Conservation (phyloP, 64 coral and sea anemone species). For the Trachythela sp. region DNA sequence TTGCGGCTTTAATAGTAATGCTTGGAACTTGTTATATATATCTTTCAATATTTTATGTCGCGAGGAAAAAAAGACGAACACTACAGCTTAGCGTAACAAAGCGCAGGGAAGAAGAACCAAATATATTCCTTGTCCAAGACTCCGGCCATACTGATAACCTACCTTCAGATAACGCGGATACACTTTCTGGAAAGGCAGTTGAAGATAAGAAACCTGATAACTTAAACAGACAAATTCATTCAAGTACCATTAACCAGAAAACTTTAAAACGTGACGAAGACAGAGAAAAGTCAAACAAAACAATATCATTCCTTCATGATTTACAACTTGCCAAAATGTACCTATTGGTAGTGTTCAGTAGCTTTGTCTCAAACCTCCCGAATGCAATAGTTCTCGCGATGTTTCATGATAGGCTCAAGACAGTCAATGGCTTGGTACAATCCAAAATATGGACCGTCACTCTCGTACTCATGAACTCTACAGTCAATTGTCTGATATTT, state of each 20-base stretch:
- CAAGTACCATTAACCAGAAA: background rate
- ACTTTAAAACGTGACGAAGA: background rate
- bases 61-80: background rate
- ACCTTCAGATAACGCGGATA: background rate
- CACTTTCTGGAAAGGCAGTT: background rate
- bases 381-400: background rate
- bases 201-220: background rate
- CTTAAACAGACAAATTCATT: too few relatives aligned
- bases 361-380: background rate
- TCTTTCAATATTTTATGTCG: background rate
- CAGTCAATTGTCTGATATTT: background rate
- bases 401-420: background rate
- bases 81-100: background rate
- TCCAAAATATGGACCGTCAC: background rate
- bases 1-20: background rate
- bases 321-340: constrained; percentile 12
- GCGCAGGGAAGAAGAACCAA: background rate
- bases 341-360: background rate
- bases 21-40: background rate
- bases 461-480: background rate
- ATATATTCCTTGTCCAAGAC: background rate
- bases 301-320: background rate
- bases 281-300: background rate
- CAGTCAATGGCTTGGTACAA: background rate
- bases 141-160: background rate